Evolutionary conservation across 2,888 invertebrate species (phyloP), one percentile per base, ranked within the genome.

Genomic region (Brenthis hecate): DNA sequence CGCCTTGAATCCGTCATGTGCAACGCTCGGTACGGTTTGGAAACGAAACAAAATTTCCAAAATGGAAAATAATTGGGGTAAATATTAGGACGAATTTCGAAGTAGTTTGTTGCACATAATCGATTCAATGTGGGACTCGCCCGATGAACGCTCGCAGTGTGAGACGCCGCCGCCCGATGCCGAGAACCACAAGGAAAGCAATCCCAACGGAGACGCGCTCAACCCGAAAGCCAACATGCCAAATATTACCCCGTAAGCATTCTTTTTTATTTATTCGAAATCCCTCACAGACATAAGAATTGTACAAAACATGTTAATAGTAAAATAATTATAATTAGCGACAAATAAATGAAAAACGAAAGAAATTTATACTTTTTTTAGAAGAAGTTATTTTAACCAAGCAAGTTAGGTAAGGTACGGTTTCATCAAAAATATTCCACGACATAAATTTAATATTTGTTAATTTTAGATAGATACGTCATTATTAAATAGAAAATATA

Each of bases 221-320:
- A 93, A 93, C 77, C 86, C 92, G 62, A 94, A 94, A 76, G 93
- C 94, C 77, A 88, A 89, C 79, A 80, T 92, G 76, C 87, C 92
- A 71, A 93, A 92, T 76, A 93, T 94, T 75, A 95, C 95, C 74
- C 95, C 95, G 95, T 95, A 86, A 94, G 94, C 77, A 47, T 3
- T 23, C 1, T 50, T 36, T 14, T 14, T 51, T 23, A n/a, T 14
- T 11, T 23, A 3, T 23, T 55, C 6, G 8, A 6, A 19, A 13
- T 55, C 13, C 8, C 55, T 23, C 13, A 8, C 36, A 43, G 36
- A 36, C 8, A 36, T 36, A 8, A 36, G 19, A 54, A 6, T 19
- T 54, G 19, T 8, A 6, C 6, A n/a, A n/a, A 32, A 8, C 36
- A 16, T 36, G 36, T 32, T 28, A 2, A 28, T 14, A 11, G 11